A percentile compares a stretch with the other conserved stretches of the same genome.
Conservation (phyloP, 2,113 vertebrate genomes). For the Podarcis muralis region DNA sequence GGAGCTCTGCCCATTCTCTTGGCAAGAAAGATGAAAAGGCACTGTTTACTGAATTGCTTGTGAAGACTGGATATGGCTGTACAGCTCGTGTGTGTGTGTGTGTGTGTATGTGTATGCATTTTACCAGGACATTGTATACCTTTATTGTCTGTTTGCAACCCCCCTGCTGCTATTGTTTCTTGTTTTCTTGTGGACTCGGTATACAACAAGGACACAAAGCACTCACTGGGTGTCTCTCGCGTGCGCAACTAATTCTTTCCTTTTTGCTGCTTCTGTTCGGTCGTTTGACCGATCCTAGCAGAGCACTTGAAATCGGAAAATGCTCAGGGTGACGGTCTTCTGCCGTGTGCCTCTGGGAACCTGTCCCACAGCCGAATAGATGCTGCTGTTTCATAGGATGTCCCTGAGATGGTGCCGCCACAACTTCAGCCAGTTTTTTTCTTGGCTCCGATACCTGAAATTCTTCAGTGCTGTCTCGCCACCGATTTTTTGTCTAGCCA, state of each 20-base stretch:
- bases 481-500: fast-evolving
- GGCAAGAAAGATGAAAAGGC: slow-evolving; percentile 8
- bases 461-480: fast-evolving
- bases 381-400: neutral
- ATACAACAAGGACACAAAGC: neutral
- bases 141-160: slow-evolving; percentile 7
- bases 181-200: slow-evolving; percentile 34
- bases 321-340: fast-evolving
- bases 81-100: neutral
- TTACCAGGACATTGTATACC: neutral
- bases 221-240: neutral
- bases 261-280: neutral
- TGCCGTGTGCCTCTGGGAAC: fast-evolving
- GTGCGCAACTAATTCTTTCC: neutral
- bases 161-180: slow-evolving; percentile 5
- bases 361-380: fast-evolving
- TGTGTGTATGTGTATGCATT: slow-evolving; percentile 8
- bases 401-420: fast-evolving
- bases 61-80: neutral
- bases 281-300: neutral
- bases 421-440: slow-evolving; percentile 3
- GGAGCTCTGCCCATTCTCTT: neutral
- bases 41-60: neutral
- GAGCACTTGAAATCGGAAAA: neutral
- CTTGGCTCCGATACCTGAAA: neutral